Conservation (phyloP, 2,888 invertebrate genomes). For the Pseudococcus viburni region DNA sequence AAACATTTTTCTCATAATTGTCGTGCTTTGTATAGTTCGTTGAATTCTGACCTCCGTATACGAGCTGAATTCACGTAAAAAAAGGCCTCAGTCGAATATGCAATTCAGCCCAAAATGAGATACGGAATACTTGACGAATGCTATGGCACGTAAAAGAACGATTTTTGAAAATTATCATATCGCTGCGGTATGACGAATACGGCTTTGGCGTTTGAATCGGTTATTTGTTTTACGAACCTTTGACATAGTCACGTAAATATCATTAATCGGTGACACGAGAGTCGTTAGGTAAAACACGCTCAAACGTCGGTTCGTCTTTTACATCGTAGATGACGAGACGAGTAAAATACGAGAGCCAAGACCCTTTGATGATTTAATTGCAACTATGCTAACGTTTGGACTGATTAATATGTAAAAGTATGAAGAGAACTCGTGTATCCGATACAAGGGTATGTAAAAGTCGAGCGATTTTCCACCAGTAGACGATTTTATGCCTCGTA, state of each 20-base stretch:
- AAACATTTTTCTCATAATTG: no score
- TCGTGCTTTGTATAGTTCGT: no score
- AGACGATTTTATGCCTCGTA: neutral
- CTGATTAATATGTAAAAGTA: slow-evolving; percentile 39
- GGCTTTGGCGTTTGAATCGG: neutral
- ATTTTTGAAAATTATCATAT: slow-evolving; percentile 30
- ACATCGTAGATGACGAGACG: neutral
- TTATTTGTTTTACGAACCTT: slow-evolving; percentile 29
- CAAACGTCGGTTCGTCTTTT: neutral
- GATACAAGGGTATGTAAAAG: neutral
- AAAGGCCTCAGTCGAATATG: no score
- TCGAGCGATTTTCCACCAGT: neutral
- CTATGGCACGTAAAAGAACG: neutral
- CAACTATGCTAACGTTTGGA: neutral
- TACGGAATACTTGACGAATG: neutral
- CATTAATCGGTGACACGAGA: slow-evolving; percentile 36
- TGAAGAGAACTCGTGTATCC: neutral
- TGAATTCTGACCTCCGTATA: no score
- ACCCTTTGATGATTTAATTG: slow-evolving; percentile 32
- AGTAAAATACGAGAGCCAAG: neutral
- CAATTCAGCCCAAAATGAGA: no score
- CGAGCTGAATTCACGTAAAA: neutral
- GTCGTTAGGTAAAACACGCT: neutral
- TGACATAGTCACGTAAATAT: slow-evolving; percentile 45
- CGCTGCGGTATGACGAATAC: neutral